Evolutionary conservation across 2,797 vertebrate genomes (phyloP).

Genomic region (Brachyrhaphis roseni): DNA sequence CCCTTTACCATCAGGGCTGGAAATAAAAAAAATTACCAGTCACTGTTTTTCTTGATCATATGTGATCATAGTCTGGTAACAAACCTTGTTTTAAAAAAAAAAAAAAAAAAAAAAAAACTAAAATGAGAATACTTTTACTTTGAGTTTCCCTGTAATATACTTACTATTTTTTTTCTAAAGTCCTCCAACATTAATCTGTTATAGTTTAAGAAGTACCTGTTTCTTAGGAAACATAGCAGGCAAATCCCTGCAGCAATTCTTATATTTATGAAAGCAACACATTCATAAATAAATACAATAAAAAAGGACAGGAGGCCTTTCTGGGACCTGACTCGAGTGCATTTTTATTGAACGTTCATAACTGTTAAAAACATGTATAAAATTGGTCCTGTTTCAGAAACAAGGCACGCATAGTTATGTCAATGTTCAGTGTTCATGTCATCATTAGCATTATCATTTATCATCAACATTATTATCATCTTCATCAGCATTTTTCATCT

Average conservation of each 20-base stretch:
- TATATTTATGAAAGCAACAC: background rate
- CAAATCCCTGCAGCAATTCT: background rate
- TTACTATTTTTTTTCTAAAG: no score
- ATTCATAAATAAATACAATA: background rate
- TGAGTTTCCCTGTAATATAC: no score
- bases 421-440: constrained; percentile 78
- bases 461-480: constrained; percentile 63
- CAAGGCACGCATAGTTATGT: constrained; percentile 86
- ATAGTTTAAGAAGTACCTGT: background rate
- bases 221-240: background rate
- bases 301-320: constrained; percentile 1
- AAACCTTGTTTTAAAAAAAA: no score
- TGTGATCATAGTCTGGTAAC: no score
- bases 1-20: no score
- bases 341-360: constrained; percentile 82
- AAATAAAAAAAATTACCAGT: no score
- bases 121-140: no score
- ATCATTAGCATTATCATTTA: constrained; percentile 77
- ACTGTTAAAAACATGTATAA: constrained; percentile 88
- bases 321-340: constrained; percentile 82
- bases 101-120: no score
- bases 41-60: no score
- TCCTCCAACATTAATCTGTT: no score
- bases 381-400: constrained; percentile 87
- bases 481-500: constrained; percentile 72